Percentiles rank a stretch among this genome's conserved stretches.
phyloP scores from a whole-genome alignment of 2,797 vertebrate species.

The Macropodus opercularis region DNA sequence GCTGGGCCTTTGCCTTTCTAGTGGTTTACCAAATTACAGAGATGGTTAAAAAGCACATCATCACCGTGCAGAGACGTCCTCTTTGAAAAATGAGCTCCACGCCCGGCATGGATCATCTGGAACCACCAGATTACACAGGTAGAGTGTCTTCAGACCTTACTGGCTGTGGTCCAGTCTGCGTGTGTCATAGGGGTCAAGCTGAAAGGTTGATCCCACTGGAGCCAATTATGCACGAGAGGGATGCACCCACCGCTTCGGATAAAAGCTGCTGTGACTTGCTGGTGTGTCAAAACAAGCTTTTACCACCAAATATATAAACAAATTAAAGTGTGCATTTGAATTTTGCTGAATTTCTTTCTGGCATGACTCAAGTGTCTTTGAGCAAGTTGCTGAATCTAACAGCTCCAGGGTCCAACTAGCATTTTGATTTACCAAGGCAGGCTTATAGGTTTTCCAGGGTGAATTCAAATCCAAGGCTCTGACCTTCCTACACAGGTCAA shows the following conservation, averaged over 20 bases:
- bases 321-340: background rate
- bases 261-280: conserved; percentile 15
- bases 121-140: conserved; percentile 5
- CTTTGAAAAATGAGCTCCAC: conserved; percentile 18
- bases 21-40: conserved; percentile 19
- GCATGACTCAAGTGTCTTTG: background rate
- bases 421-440: background rate
- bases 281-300: background rate
- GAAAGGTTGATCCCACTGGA: conserved; percentile 45
- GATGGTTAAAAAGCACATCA: conserved; percentile 21
- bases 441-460: background rate
- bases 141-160: conserved; percentile 20
- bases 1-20: conserved; percentile 19
- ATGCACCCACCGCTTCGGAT: conserved; percentile 14
- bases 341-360: background rate
- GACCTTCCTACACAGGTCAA: conserved; percentile 5
- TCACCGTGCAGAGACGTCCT: conserved; percentile 15
- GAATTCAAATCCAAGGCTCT: conserved; percentile 8
- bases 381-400: background rate
- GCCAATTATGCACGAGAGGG: conserved; percentile 51
- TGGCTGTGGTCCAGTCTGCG: conserved; percentile 18
- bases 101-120: background rate
- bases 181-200: no score
- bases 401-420: background rate
- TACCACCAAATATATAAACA: no score